Conservation (phyloP, 2,113 vertebrate species). For the Sula dactylatra region DNA sequence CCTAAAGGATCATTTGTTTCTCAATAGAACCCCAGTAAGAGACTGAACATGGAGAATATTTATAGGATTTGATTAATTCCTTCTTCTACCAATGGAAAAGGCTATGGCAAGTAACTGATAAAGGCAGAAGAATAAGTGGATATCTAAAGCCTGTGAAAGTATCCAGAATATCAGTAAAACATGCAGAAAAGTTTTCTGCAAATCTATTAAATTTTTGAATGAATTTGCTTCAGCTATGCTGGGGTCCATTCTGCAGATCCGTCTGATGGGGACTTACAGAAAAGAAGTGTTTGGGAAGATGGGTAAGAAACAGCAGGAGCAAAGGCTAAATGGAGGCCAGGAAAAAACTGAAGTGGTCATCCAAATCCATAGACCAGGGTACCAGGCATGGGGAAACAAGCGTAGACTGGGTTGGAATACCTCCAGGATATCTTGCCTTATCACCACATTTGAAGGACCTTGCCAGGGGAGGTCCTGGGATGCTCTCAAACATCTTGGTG, state of each 20-base stretch:
- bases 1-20: conserved; percentile 46
- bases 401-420: not conserved
- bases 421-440: not conserved
- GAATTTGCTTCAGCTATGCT: not conserved
- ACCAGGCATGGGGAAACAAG: not conserved
- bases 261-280: not conserved
- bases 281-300: not conserved
- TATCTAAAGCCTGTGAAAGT: not conserved
- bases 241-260: not conserved
- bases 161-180: not conserved
- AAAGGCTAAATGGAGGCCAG: not conserved
- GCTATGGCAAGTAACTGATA: not conserved
- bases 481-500: not conserved
- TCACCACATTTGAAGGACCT: not conserved
- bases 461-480: not conserved
- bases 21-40: conserved; percentile 12
- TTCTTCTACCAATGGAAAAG: not conserved
- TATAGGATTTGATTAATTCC: conserved; percentile 9
- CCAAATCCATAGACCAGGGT: not conserved
- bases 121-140: not conserved
- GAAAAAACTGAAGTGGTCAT: not conserved
- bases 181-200: not conserved
- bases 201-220: not conserved
- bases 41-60: not conserved
- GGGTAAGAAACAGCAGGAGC: not conserved